A percentile compares a stretch with the other conserved stretches of the same genome.
These are phyloP conservation scores for Recurvirostra avosetta DNA, from an alignment of 2,113 vertebrate genomes.

Conservation along the genomic window DNA sequence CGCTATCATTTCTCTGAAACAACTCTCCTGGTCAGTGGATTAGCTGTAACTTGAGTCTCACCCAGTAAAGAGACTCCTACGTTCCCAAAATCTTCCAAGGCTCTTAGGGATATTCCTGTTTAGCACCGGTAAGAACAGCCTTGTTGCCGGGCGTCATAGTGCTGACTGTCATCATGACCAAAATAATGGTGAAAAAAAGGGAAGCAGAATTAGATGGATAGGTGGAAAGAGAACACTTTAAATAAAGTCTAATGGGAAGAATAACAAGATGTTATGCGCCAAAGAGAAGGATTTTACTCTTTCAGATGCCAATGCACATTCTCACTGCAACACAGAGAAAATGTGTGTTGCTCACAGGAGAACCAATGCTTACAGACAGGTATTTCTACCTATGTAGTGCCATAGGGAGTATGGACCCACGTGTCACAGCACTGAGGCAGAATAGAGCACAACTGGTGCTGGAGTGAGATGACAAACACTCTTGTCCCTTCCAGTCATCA, in stretches of 20 bases:
- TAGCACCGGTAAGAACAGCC: background rate
- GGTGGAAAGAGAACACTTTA: background rate
- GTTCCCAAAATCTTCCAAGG: background rate
- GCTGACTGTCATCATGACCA: background rate
- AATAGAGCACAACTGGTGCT: background rate
- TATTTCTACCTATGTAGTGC: background rate
- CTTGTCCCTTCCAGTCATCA: background rate
- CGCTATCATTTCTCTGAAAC: background rate
- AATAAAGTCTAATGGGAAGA: background rate
- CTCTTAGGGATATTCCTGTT: background rate
- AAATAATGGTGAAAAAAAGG: background rate
- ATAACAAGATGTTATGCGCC: background rate
- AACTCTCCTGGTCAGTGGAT: background rate
- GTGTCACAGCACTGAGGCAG: accelerated
- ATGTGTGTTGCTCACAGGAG: background rate
- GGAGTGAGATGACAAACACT: background rate
- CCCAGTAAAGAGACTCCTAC: background rate
- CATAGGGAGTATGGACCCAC: background rate
- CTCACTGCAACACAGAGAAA: background rate
- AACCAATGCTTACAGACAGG: background rate
- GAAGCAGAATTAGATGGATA: background rate
- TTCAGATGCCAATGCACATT: background rate
- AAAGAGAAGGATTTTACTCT: background rate
- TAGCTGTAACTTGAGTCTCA: background rate
- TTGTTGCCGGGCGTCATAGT: background rate